A percentile compares a stretch with the other conserved stretches of the same genome.
Evolutionary conservation across 2,888 invertebrate species (phyloP).

Genomic region (Habroteleia sp.): DNA sequence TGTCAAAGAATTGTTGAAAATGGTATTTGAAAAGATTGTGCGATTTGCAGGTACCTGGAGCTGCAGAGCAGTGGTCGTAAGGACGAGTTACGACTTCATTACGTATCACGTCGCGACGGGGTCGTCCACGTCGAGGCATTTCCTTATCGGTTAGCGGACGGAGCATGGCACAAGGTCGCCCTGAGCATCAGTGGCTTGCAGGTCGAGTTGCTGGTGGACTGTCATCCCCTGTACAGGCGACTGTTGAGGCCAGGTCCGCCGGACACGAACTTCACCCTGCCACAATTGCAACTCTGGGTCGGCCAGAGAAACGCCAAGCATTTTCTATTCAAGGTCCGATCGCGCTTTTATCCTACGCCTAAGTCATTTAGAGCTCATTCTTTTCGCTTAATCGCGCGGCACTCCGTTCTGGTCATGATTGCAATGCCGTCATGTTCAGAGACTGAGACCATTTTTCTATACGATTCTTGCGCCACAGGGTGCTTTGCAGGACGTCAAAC

Average conservation of each 20-base stretch:
- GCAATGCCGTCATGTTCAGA: conserved; percentile 49
- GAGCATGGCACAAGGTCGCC: conserved; percentile 93
- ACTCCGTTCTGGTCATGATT: conserved; percentile 52
- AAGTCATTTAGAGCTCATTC: conserved; percentile 47
- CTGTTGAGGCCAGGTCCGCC: conserved; percentile 87
- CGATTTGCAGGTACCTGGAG: conserved; percentile 89
- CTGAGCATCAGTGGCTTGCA: conserved; percentile 91
- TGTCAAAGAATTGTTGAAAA: conserved; percentile 2
- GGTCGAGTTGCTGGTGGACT: conserved; percentile 92
- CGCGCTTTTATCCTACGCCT: conserved; percentile 54
- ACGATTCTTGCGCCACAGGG: conserved; percentile 84
- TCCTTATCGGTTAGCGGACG: conserved; percentile 92
- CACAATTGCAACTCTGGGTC: conserved; percentile 90
- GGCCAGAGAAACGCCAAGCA: conserved; percentile 93
- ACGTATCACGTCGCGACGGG: conserved; percentile 86
- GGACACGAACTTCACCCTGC: conserved; percentile 88
- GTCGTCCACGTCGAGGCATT: conserved; percentile 91
- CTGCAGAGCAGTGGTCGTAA: conserved; percentile 94
- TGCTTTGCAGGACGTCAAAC: conserved; percentile 91
- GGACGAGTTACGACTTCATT: conserved; percentile 92
- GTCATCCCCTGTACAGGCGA: conserved; percentile 91
- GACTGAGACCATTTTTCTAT: conserved; percentile 61
- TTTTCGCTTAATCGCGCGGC: conserved; percentile 53
- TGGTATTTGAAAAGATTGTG: too few relatives aligned
- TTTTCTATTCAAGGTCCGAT: conserved; percentile 91